Percentiles rank a stretch among this genome's conserved stretches.
phyloP scores from a whole-genome alignment of 2,797 vertebrate genomes.

The Mormyrops boulengeri region DNA sequence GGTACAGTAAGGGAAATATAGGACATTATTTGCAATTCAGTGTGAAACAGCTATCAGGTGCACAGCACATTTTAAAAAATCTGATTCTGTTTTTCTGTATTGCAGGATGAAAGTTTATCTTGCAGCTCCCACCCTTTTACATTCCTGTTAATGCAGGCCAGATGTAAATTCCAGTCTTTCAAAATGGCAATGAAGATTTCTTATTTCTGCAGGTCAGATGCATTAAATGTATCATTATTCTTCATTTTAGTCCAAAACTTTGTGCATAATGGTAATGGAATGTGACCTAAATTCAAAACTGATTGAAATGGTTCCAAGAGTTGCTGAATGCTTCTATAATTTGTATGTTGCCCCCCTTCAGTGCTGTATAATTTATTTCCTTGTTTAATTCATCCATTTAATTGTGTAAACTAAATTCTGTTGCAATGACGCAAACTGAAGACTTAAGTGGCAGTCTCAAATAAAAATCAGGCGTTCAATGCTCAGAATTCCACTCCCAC shows the following conservation, averaged over 20 bases:
- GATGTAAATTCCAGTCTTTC: not conserved
- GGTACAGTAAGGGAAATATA: not conserved
- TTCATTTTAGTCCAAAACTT: not conserved
- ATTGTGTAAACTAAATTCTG: not conserved
- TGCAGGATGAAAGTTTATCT: not conserved
- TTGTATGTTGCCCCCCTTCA: not conserved
- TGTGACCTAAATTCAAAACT: not conserved
- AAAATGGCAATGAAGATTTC: not conserved
- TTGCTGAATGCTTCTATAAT: not conserved
- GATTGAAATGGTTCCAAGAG: not conserved
- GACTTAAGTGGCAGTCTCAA: not conserved
- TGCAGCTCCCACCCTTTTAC: not conserved
- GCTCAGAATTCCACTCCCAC: not conserved
- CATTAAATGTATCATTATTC: not conserved
- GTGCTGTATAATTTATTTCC: not conserved
- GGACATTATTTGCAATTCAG: not conserved
- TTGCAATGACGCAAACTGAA: constrained; percentile 18
- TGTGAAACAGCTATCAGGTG: not conserved
- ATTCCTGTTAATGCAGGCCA: not conserved
- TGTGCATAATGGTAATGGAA: constrained; percentile 3
- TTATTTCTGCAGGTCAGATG: not conserved
- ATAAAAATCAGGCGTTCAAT: constrained; percentile 9
- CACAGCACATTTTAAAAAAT: not conserved
- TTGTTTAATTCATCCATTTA: constrained; percentile 7
- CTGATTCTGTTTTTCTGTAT: not conserved